Percentiles rank a stretch among this genome's conserved stretches.
Conservation (phyloP, 1,140 invertebrate species). For the Sycophaga agraensis region DNA sequence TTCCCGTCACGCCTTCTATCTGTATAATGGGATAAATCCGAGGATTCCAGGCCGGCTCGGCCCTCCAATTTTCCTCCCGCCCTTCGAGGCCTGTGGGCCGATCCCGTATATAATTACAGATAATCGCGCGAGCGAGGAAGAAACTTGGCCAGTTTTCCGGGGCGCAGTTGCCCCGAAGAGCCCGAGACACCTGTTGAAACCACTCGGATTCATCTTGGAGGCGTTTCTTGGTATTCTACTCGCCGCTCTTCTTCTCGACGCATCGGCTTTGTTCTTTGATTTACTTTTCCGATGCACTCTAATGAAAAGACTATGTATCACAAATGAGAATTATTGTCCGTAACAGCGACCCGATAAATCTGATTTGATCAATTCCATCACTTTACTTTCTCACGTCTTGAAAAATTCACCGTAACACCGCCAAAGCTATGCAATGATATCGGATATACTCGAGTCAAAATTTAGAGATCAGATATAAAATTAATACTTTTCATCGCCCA, state of each 20-base stretch:
- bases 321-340: too few species aligned
- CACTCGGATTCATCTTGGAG: slow-evolving; percentile 17
- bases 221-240: too few species aligned
- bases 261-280: neutral
- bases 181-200: slow-evolving; percentile 36
- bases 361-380: too few species aligned
- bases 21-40: slow-evolving; percentile 12
- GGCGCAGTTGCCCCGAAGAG: neutral
- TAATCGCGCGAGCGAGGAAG: slow-evolving; percentile 23
- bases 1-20: slow-evolving; percentile 24
- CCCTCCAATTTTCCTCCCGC: slow-evolving; percentile 24
- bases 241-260: neutral
- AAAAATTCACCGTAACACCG: too few species aligned
- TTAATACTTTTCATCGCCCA: too few species aligned
- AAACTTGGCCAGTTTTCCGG: slow-evolving; percentile 33
- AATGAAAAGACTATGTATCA: too few species aligned
- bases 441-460: too few species aligned
- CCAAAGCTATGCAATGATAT: too few species aligned
- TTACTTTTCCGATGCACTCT: too few species aligned
- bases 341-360: too few species aligned
- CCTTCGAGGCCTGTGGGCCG: neutral
- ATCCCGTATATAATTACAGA: slow-evolving; percentile 34
- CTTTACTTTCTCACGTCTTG: too few species aligned
- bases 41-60: neutral
- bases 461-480: too few species aligned